These are phyloP conservation scores for Drosophila truncata DNA, from an alignment of 1,140 invertebrate species.

Conservation along the genomic window DNA sequence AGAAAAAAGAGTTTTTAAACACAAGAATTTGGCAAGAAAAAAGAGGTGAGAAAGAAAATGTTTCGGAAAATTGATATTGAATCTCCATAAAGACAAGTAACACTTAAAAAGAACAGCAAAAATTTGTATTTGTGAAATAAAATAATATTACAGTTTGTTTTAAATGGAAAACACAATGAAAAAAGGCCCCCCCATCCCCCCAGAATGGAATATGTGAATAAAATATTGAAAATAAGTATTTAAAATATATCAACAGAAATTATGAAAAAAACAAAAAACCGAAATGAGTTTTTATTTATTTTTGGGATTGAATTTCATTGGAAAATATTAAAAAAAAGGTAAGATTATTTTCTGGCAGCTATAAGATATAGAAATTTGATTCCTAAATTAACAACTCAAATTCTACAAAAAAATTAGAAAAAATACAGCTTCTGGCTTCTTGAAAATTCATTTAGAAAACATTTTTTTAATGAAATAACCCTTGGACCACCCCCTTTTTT, in stretches of 20 bases:
- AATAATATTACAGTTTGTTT: slow-evolving; percentile 79
- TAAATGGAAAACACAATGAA: slow-evolving; percentile 53
- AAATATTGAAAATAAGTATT: slow-evolving; percentile 81
- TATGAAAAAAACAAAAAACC: slow-evolving; percentile 50
- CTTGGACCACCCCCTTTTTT: not conserved
- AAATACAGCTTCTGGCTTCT: no score
- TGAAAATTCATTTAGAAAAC: not conserved
- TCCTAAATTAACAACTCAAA: not conserved
- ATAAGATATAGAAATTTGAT: not conserved
- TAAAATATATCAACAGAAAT: slow-evolving; percentile 80
- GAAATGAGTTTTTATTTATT: slow-evolving; percentile 11
- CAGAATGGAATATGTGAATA: slow-evolving; percentile 80
- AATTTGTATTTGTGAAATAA: slow-evolving; percentile 79
- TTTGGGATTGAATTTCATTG: not conserved
- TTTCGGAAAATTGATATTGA: slow-evolving; percentile 36
- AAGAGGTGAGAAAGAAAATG: slow-evolving; percentile 11
- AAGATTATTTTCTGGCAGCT: not conserved
- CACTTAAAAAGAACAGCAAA: slow-evolving; percentile 34
- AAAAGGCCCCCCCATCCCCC: slow-evolving; percentile 22
- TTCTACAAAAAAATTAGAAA: not conserved
- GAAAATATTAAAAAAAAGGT: not conserved
- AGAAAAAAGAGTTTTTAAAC: slow-evolving; percentile 51
- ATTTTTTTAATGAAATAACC: slow-evolving; percentile 1
- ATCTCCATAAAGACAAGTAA: slow-evolving; percentile 51
- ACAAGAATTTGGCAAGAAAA: slow-evolving; percentile 30